Evolutionary conservation across 2,888 invertebrate species (phyloP).

Genomic region (Callyntrura sp.): DNA sequence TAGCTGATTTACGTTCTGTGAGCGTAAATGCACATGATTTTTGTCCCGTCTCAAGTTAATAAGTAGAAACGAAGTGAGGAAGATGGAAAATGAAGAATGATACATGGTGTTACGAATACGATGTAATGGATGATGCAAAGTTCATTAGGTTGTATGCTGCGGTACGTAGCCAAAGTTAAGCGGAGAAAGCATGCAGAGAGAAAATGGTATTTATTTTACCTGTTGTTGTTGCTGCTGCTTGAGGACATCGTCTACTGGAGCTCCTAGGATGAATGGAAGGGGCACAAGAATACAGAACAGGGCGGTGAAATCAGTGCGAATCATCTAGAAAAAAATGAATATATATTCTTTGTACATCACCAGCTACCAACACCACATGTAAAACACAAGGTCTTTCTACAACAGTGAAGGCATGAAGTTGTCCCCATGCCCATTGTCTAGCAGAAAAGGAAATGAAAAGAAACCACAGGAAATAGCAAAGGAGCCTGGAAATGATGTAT

Average conservation of each 20-base stretch:
- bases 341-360: not conserved
- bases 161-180: constrained; percentile 23
- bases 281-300: constrained; percentile 82
- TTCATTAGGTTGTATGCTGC: not conserved
- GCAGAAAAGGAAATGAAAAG: constrained; percentile 59
- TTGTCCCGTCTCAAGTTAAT: constrained; percentile 20
- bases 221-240: constrained; percentile 82
- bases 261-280: constrained; percentile 82
- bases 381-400: not conserved
- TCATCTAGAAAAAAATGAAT: constrained; percentile 80
- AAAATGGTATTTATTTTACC: constrained; percentile 55
- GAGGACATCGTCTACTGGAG: constrained; percentile 83
- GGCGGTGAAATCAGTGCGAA: constrained; percentile 81
- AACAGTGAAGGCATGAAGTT: not conserved
- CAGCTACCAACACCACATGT: not conserved
- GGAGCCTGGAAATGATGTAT: not conserved
- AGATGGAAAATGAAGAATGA: constrained; percentile 18
- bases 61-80: not conserved
- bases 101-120: not conserved
- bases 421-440: not conserved
- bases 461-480: constrained; percentile 63
- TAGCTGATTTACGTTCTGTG: not conserved
- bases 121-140: not conserved
- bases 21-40: not conserved
- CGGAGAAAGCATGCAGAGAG: constrained; percentile 22